phyloP scores from a whole-genome alignment of 2,888 invertebrate genomes.

The Belgica antarctica region DNA sequence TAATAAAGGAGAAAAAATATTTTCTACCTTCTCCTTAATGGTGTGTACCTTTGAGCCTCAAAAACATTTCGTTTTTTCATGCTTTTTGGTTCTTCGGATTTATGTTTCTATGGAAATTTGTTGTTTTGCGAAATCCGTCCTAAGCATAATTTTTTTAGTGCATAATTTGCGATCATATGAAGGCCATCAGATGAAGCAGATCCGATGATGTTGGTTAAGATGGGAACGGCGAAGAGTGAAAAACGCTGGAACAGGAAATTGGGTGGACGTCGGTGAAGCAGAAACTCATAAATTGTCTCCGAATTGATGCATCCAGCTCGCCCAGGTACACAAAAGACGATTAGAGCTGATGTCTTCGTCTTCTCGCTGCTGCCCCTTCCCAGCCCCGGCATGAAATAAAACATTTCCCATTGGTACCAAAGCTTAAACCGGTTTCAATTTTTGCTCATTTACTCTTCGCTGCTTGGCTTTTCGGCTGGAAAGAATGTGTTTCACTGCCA shows the following conservation, averaged over 20 bases:
- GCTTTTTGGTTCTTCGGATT: too few relatives aligned
- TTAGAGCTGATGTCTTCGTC: not conserved
- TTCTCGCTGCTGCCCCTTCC: not conserved
- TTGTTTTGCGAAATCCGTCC: not conserved
- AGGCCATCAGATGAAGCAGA: not conserved
- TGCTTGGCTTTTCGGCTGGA: constrained; percentile 16
- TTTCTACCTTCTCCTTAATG: constrained; percentile 19
- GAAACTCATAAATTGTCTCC: constrained; percentile 5
- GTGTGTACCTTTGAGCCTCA: not conserved
- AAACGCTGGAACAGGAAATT: not conserved
- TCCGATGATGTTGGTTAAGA: constrained; percentile 8
- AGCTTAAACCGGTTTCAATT: constrained; percentile 6
- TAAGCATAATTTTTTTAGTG: constrained; percentile 3
- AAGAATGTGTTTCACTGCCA: not conserved
- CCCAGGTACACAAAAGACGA: not conserved
- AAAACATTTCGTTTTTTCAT: too few relatives aligned
- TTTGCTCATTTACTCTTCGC: constrained; percentile 18
- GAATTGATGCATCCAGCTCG: not conserved
- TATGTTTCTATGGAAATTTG: constrained; percentile 27
- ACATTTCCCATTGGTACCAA: constrained; percentile 6
- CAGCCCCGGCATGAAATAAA: not conserved
- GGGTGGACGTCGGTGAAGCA: not conserved
- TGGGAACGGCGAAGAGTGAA: not conserved
- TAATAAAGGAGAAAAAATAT: constrained; percentile 13
- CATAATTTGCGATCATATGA: not conserved